Percentiles rank a stretch among this genome's conserved stretches.
phyloP scores from a whole-genome alignment of 2,797 vertebrate genomes.

The Danio tinwini region DNA sequence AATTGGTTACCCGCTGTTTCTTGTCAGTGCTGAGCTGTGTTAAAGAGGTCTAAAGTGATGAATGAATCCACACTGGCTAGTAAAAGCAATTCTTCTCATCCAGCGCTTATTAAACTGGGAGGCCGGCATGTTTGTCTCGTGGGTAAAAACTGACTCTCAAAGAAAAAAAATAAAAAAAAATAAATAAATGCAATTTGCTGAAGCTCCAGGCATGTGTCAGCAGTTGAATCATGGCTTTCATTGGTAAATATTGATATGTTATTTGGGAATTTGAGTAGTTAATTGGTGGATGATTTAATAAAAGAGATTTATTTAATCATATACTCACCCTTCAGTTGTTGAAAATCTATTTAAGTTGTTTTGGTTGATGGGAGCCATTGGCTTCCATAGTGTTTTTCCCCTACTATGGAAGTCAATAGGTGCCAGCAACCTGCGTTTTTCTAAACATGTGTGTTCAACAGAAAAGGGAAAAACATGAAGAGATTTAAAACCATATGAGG shows the following conservation, averaged over 20 bases:
- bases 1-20: conserved; percentile 57
- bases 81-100: conserved; percentile 54
- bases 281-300: not conserved
- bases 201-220: not conserved
- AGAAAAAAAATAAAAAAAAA: conserved; percentile 36
- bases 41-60: conserved; percentile 54
- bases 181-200: not conserved
- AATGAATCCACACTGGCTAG: conserved; percentile 49
- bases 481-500: no score
- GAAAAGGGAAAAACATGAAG: no score
- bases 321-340: no score
- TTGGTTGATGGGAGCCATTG: no score
- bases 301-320: not conserved
- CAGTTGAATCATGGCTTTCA: not conserved
- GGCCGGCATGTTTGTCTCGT: conserved; percentile 37
- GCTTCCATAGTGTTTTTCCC: no score
- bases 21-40: conserved; percentile 47
- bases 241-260: not conserved
- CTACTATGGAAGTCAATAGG: no score
- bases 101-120: conserved; percentile 48
- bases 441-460: no score
- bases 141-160: conserved; percentile 21
- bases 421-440: no score
- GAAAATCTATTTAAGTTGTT: no score
- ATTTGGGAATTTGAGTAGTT: not conserved